A percentile compares a stretch with the other conserved stretches of the same genome.
Conservation (phyloP, 2,797 vertebrate genomes). For the Avahi laniger region DNA sequence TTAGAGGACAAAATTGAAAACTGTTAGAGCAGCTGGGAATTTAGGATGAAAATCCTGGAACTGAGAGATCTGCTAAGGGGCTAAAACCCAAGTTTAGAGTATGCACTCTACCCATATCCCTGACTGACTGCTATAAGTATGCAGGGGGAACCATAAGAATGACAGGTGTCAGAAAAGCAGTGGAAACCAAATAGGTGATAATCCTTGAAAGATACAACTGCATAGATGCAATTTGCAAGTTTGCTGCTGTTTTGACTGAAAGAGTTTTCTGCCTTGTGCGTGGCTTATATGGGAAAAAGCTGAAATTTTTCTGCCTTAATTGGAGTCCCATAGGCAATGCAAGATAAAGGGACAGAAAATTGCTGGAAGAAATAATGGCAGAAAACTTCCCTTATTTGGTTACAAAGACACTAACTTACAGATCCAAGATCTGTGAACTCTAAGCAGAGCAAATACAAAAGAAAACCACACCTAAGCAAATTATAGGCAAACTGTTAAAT, state of each 20-base stretch:
- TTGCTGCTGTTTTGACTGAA: neutral
- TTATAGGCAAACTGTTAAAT: neutral
- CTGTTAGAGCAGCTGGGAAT: neutral
- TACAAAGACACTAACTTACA: neutral
- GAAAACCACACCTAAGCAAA: neutral
- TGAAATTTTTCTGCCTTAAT: neutral
- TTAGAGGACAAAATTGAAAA: neutral
- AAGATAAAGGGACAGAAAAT: neutral
- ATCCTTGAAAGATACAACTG: neutral
- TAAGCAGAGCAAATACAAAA: neutral
- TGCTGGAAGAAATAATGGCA: slow-evolving; percentile 31
- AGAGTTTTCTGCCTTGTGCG: neutral
- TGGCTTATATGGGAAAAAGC: neutral
- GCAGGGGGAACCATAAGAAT: neutral
- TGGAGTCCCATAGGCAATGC: neutral
- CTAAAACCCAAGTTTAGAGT: neutral
- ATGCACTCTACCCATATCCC: neutral
- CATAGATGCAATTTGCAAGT: neutral
- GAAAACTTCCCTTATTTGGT: neutral
- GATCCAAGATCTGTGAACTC: neutral
- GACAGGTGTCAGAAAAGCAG: neutral
- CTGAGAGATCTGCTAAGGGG: neutral
- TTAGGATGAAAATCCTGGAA: slow-evolving; percentile 8
- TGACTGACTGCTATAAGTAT: neutral
- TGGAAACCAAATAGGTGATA: neutral